Evolutionary conservation across 2,888 invertebrate species (phyloP).

Genomic region (Hoplodrina ambigua): DNA sequence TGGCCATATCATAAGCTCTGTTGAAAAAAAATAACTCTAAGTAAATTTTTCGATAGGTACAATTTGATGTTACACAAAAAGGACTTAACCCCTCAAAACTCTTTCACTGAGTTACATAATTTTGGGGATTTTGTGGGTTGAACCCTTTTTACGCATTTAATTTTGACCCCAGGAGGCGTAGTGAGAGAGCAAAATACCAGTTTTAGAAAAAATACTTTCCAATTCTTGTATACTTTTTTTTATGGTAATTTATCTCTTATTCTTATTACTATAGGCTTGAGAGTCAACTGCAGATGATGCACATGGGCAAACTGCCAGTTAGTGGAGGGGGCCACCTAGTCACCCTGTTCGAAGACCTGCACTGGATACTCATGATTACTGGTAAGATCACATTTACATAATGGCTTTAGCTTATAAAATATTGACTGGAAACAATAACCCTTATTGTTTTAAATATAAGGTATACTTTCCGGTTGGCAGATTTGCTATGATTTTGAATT

Average conservation of each 20-base stretch:
- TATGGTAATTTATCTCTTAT: not conserved
- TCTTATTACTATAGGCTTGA: constrained; percentile 68
- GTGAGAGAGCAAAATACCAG: no score
- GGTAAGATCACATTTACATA: constrained; percentile 84
- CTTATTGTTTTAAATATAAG: not conserved
- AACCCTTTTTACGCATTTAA: not conserved
- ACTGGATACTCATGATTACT: constrained; percentile 96
- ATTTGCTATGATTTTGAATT: no score
- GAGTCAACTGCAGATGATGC: constrained; percentile 83
- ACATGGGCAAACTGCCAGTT: constrained; percentile 82
- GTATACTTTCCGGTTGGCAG: not conserved
- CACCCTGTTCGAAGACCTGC: constrained; percentile 95
- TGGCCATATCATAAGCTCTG: no score
- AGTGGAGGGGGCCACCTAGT: constrained; percentile 87
- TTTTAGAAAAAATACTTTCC: not conserved
- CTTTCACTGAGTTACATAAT: no score
- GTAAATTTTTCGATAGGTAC: no score
- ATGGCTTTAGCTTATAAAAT: not conserved
- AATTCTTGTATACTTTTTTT: not conserved
- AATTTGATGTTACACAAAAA: no score
- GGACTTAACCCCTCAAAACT: no score
- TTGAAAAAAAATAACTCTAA: no score
- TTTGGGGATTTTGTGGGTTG: no score
- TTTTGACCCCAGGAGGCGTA: not conserved
- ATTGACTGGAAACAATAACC: not conserved